phyloP scores from a whole-genome alignment of 2,797 vertebrate genomes.

The Sebastes nivosus region DNA sequence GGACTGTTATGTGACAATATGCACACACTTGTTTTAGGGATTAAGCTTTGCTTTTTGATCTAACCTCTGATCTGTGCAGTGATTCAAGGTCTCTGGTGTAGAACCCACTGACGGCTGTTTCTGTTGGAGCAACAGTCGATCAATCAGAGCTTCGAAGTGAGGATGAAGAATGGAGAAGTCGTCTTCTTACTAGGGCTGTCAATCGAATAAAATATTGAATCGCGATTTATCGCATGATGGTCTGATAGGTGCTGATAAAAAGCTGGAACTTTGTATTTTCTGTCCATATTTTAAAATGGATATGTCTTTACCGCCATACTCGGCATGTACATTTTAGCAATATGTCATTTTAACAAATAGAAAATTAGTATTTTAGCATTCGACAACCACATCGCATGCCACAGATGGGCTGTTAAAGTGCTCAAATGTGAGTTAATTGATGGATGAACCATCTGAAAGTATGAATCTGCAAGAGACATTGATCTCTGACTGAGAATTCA shows the following conservation, averaged over 20 bases:
- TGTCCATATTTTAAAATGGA: not conserved
- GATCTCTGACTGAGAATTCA: constrained; percentile 13
- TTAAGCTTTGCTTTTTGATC: not conserved
- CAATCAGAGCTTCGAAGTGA: not conserved
- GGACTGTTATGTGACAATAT: not conserved
- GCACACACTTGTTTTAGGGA: not conserved
- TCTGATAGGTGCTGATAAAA: not conserved
- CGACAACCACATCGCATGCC: not conserved
- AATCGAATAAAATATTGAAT: rapidly evolving
- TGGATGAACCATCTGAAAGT: not conserved
- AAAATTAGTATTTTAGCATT: not conserved
- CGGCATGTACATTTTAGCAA: not conserved
- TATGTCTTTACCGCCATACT: not conserved
- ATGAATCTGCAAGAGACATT: not conserved
- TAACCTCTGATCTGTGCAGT: not conserved
- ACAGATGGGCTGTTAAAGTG: not conserved
- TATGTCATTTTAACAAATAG: not conserved
- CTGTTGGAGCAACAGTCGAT: not conserved
- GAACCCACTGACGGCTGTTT: not conserved
- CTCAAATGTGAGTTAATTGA: not conserved
- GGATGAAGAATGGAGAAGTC: not conserved
- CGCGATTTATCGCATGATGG: too few species aligned
- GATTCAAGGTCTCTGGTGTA: not conserved
- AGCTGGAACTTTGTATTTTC: not conserved
- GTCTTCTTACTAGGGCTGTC: not conserved